Conservation (phyloP, 35 echinoderm and acorn worm genomes). For the Patiria miniata region DNA sequence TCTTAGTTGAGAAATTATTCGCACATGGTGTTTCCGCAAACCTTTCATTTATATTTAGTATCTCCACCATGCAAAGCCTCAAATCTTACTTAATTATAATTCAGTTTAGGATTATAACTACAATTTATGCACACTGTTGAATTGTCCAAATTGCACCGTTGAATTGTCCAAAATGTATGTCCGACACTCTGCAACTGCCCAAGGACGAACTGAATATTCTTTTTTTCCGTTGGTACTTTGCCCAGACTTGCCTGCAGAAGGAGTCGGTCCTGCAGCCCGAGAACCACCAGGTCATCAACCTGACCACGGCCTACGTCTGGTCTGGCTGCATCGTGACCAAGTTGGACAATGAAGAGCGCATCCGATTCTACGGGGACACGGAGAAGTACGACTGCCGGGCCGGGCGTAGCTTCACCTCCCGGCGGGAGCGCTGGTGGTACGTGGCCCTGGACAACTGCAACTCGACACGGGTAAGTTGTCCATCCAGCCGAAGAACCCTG, state of each 20-base stretch:
- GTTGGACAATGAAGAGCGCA: constrained; percentile 10
- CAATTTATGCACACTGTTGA: no score
- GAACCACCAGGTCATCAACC: constrained; percentile 95
- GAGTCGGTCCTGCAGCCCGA: constrained; percentile 83
- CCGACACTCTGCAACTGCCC: no score
- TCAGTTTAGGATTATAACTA: no score
- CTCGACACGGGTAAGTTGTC: constrained; percentile 69
- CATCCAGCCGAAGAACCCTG: no score
- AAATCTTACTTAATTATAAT: no score
- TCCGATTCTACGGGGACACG: constrained; percentile 23
- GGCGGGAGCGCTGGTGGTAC: constrained; percentile 97
- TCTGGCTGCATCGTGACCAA: constrained; percentile 69
- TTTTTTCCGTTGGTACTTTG: background rate
- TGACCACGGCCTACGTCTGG: constrained; percentile 85
- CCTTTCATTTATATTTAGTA: no score
- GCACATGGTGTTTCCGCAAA: no score
- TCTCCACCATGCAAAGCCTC: no score
- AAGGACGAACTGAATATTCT: background rate
- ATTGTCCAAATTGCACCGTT: no score
- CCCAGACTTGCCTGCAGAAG: constrained; percentile 80
- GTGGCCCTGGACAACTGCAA: constrained; percentile 85
- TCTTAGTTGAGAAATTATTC: no score
- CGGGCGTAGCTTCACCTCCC: constrained; percentile 82
- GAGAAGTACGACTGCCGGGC: constrained; percentile 77
- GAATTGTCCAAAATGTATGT: no score